These are phyloP conservation scores for Zoanthus sansibaricus DNA, from an alignment of 92 coral and sea anemone species.

Conservation along the genomic window DNA sequence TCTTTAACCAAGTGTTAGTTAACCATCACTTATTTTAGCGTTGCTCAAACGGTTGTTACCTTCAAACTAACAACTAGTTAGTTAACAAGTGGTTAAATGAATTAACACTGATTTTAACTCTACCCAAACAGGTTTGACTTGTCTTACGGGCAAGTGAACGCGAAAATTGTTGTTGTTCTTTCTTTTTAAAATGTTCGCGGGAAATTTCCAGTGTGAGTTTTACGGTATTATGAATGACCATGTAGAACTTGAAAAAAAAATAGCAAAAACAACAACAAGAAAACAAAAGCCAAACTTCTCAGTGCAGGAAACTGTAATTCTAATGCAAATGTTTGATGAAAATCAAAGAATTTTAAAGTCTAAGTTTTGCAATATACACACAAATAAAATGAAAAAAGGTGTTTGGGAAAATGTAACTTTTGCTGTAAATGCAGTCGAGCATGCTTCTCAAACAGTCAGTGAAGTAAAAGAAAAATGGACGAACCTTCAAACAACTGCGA, in stretches of 20 bases:
- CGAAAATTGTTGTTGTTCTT: no score
- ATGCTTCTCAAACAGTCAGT: background rate
- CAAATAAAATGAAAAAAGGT: constrained; percentile 28
- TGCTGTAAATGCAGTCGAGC: constrained; percentile 23
- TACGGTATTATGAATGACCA: no score
- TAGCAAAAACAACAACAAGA: background rate
- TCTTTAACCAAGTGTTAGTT: no score
- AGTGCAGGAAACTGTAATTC: background rate
- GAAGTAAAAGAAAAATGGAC: constrained; percentile 3
- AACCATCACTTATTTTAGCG: no score
- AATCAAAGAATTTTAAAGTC: constrained; percentile 11
- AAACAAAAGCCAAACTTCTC: constrained; percentile 38
- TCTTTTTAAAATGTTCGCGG: no score
- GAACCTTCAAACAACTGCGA: constrained; percentile 30
- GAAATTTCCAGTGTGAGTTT: no score
- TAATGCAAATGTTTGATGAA: constrained; percentile 8
- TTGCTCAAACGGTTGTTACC: no score
- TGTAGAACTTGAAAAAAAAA: background rate
- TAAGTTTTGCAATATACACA: constrained; percentile 16
- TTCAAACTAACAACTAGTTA: no score
- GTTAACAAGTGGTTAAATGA: no score
- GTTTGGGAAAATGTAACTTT: constrained; percentile 38
- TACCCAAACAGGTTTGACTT: no score
- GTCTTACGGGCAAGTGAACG: no score
- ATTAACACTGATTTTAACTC: no score